Base-by-base conservation (phyloP, 2,797 vertebrate species). In the Iguana delicatissima region DNA sequence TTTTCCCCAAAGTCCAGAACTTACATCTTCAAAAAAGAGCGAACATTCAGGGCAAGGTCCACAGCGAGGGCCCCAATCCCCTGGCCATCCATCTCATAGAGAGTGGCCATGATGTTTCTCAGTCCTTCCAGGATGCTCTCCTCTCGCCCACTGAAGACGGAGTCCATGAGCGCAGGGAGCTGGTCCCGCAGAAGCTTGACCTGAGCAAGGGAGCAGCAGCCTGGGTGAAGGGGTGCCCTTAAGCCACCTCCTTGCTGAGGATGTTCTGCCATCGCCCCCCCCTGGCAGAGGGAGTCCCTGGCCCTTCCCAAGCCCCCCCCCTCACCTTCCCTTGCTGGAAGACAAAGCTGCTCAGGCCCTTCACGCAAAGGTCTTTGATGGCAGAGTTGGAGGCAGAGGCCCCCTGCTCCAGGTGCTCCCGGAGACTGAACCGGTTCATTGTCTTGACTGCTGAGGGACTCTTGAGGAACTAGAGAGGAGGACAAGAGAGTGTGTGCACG, bases 11-110 rank as follows among this genome's bases (percentile, higher is more conserved):
- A 26, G 42, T 6, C 13, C 20, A n/a, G 76, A 14, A 87, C 89
- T 87, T 50, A 90, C 89, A 42, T 90, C 89, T 32, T 90, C 89
- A 69, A 90, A 90, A 90, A 87, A 1, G 89, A 83, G 80, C 89
- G 85, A 1, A 90, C 72, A 1, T 87, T 90, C 72, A 90, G 55
- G 6, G 89, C 80, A 4, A 90, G 57, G 52, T 90, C 89, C 29
- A 90, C 57, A 52, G 42, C 67, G 46, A 90, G 46, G 24, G 73
- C 80, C 55, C 89, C 89, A 8, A 90, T 83, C 13, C 80, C 57
- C 57, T 90, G 89, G 55, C 85, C 89, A 9, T 90, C 85, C 89
- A 90, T 83, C 72, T 87, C 89, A 14, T 90, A 83, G 57, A 90
- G 10, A 4, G 72, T 26, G 1, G 57, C 24, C 69, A 42, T 86